Conservation (phyloP, 2,113 vertebrate genomes). For the Aegotheles bennettii region DNA sequence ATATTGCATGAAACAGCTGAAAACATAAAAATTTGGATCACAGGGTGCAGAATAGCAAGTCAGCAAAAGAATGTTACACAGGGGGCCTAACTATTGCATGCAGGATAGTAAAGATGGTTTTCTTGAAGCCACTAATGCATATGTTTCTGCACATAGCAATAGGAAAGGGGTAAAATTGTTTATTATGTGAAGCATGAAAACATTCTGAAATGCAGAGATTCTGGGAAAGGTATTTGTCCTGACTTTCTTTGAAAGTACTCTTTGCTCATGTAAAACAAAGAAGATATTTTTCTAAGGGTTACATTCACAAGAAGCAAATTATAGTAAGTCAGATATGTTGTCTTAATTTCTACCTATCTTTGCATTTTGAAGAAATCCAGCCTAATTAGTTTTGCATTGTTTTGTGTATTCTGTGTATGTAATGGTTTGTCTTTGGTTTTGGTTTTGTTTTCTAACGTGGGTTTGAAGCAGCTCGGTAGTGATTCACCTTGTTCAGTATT, state of each 20-base stretch:
- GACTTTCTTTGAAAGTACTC: not conserved
- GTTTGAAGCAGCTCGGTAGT: not conserved
- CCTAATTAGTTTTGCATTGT: not conserved
- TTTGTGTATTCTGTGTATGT: not conserved
- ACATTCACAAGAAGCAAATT: not conserved
- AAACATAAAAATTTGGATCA: not conserved
- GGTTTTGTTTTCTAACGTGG: not conserved
- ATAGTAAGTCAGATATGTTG: not conserved
- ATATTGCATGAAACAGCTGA: not conserved
- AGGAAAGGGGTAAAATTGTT: not conserved
- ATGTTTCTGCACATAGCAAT: not conserved
- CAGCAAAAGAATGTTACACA: not conserved
- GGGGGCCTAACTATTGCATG: not conserved
- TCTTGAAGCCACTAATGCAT: not conserved
- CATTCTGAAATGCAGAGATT: not conserved
- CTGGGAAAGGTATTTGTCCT: not conserved
- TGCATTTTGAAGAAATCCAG: not conserved
- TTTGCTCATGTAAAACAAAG: not conserved
- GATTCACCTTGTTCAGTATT: not conserved
- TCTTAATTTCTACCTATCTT: not conserved
- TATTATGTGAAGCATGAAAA: not conserved
- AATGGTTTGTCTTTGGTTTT: not conserved
- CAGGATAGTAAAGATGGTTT: not conserved
- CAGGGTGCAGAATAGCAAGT: not conserved
- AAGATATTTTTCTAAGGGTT: not conserved